phyloP scores from a whole-genome alignment of 2,888 invertebrate genomes.

The Ophion costatus region DNA sequence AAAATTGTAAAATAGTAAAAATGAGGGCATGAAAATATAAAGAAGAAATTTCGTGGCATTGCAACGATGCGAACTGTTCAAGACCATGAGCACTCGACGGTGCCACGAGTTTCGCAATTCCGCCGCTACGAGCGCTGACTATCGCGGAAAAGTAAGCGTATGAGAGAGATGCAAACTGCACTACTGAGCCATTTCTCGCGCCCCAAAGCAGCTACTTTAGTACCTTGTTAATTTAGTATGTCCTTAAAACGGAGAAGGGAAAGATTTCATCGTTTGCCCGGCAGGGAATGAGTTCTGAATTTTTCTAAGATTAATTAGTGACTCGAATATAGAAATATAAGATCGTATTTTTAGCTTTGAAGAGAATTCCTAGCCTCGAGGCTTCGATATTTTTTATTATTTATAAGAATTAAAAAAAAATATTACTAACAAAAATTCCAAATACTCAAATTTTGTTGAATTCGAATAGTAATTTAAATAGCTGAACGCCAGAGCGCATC shows the following conservation, averaged over 20 bases:
- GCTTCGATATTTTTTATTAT: neutral
- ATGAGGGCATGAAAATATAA: too few relatives aligned
- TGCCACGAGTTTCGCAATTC: neutral
- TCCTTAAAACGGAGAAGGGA: neutral
- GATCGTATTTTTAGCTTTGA: neutral
- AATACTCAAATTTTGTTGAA: neutral
- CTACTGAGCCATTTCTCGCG: neutral
- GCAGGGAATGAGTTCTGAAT: neutral
- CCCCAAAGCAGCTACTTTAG: neutral
- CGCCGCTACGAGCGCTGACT: neutral
- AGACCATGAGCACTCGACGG: neutral
- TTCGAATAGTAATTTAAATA: neutral
- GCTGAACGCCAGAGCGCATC: neutral
- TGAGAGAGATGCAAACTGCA: neutral
- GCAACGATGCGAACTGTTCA: too few relatives aligned
- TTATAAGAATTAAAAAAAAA: neutral
- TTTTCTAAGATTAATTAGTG: neutral
- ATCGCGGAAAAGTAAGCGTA: neutral
- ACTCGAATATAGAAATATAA: neutral
- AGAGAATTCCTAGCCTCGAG: neutral
- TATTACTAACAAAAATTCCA: neutral
- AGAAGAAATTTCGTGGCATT: too few relatives aligned
- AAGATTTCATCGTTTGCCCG: neutral
- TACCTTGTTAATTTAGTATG: neutral
- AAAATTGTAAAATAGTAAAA: too few relatives aligned